Conservation (phyloP, 2,888 invertebrate species). For the Neoitamus cyanurus region DNA sequence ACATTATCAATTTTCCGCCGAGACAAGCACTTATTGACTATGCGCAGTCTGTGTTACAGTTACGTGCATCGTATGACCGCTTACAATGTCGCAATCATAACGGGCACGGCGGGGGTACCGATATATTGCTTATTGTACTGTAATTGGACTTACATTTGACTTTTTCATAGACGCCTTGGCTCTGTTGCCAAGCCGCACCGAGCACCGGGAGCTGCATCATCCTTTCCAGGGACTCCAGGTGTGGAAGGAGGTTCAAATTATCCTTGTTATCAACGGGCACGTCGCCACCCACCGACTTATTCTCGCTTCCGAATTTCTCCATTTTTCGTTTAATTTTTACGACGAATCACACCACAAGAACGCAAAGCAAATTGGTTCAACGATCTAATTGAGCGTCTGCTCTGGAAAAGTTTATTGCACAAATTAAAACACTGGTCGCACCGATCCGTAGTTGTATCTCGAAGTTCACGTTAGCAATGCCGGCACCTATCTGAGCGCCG, state of each 20-base stretch:
- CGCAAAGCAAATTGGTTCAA: background rate
- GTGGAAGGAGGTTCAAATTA: conserved; percentile 63
- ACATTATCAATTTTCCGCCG: conserved; percentile 25
- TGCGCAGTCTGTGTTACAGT: background rate
- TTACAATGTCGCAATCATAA: background rate
- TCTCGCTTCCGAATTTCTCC: conserved; percentile 21
- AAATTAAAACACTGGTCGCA: background rate
- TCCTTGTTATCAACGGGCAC: conserved; percentile 55
- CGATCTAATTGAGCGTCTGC: conserved; percentile 3
- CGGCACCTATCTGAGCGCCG: conserved; percentile 40
- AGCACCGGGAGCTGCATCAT: conserved; percentile 70
- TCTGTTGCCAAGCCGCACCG: conserved; percentile 70
- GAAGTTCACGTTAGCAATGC: conserved; percentile 15
- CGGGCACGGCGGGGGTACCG: background rate
- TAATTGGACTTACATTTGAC: conserved; percentile 68
- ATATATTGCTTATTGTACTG: conserved; percentile 10
- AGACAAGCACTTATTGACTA: conserved; percentile 25
- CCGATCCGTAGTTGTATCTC: background rate
- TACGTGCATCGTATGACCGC: background rate
- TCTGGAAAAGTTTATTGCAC: conserved; percentile 17
- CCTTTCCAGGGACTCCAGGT: conserved; percentile 70
- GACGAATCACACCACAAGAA: background rate
- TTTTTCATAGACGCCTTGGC: conserved; percentile 70
- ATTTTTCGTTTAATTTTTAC: background rate
- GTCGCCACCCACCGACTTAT: background rate